Conservation (phyloP, 2,113 vertebrate species). For the Potamarius usumacintae region DNA sequence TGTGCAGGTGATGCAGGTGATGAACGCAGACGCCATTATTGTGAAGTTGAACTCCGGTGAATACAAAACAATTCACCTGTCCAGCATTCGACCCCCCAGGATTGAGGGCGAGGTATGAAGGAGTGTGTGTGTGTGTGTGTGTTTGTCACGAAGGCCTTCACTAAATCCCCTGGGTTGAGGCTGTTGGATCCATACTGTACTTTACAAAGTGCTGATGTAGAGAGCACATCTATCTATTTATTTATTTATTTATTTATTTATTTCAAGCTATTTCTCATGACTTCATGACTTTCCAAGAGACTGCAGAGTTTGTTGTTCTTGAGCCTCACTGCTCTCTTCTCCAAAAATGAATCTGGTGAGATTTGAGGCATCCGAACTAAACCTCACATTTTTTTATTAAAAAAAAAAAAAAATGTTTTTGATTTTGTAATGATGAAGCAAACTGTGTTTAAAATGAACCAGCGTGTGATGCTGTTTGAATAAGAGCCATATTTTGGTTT, state of each 20-base stretch:
- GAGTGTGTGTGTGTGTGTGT: constrained; percentile 11
- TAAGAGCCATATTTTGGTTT: too few relatives aligned
- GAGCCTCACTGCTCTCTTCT: neutral
- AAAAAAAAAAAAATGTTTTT: neutral
- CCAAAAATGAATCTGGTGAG: constrained; percentile 23
- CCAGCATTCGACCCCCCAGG: constrained; percentile 91
- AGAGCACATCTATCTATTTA: constrained; percentile 6
- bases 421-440: neutral
- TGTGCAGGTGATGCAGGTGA: constrained; percentile 90
- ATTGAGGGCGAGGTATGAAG: constrained; percentile 84
- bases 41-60: constrained; percentile 94
- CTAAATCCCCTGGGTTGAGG: constrained; percentile 36
- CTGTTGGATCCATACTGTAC: constrained; percentile 43
- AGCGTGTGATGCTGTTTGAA: neutral
- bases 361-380: neutral
- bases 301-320: constrained; percentile 10
- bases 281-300: constrained; percentile 36
- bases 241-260: neutral
- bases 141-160: constrained; percentile 43
- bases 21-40: constrained; percentile 92
- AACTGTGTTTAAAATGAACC: neutral
- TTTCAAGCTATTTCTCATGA: constrained; percentile 29
- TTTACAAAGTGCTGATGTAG: constrained; percentile 47
- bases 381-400: neutral
- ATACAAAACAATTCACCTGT: constrained; percentile 92